Conservation (phyloP, 2,888 invertebrate genomes). For the Seira musarum region DNA sequence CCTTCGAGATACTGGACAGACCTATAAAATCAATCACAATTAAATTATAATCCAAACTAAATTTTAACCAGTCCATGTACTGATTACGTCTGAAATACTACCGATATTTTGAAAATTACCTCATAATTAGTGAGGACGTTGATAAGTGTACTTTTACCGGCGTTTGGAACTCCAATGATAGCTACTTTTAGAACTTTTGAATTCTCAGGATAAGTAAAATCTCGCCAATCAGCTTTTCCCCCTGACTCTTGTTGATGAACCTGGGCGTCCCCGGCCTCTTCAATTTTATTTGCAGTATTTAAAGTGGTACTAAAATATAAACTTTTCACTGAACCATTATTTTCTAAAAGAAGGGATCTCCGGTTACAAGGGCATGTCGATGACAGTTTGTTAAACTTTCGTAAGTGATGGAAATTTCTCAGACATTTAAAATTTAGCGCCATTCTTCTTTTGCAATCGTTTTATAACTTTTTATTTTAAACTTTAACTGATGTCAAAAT, state of each 20-base stretch:
- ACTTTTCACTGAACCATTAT: too few species aligned
- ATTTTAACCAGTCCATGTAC: too few species aligned
- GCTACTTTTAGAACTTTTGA: conserved; percentile 77
- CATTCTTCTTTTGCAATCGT: too few species aligned
- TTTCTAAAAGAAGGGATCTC: too few species aligned
- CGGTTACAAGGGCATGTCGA: too few species aligned
- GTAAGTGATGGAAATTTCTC: too few species aligned
- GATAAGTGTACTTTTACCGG: conserved; percentile 95
- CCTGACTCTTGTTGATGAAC: neutral
- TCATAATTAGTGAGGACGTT: conserved; percentile 87
- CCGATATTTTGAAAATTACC: conserved; percentile 74
- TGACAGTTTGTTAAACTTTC: too few species aligned
- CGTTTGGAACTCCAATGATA: conserved; percentile 94
- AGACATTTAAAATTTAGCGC: too few species aligned
- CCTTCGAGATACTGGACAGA: conserved; percentile 91
- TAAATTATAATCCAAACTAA: neutral
- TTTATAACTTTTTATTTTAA: too few species aligned
- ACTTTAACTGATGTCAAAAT: too few species aligned
- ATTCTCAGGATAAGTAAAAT: conserved; percentile 3
- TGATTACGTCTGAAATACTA: neutral
- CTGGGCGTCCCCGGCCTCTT: neutral
- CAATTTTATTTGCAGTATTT: neutral
- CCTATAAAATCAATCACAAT: conserved; percentile 74
- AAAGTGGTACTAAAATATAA: neutral
- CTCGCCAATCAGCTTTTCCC: neutral